Evolutionary conservation across 1,140 invertebrate genomes (phyloP), one percentile per base, ranked within the genome.

Genomic region (Dendrolimus kikuchii): DNA sequence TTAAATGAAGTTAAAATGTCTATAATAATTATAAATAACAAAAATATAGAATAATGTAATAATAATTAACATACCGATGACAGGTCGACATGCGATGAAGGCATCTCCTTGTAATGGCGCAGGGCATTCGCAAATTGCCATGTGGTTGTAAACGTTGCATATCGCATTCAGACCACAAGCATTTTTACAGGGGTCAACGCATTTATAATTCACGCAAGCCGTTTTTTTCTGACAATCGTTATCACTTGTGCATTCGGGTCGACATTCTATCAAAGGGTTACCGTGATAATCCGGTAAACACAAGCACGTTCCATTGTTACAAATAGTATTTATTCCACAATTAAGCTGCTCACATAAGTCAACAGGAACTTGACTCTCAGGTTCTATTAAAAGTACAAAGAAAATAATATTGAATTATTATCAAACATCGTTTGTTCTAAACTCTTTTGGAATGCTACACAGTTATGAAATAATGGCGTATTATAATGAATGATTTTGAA

Each of bases 121-220:
- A 40, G 81, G 86, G 71, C 91, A 92, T 38, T 87, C 88, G 64
- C 93, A 94, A 51, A 92, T 90, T 8, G 92, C 89, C 51, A 89
- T 89, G 70, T 93, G 92, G 60, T 91, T 91, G 45, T 92, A 89
- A 4, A 91, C 90, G 44, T 87, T 86, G 51, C 91, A 92, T 37
- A 88, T 76, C 46, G 89, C 85, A 67, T 91, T 89, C 52, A 88
- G 74, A 38, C 92, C 93, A 75, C 92, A 94, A 0, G 92, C 93
- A 39, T 92, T 91, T 5, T 88, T 81, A 66, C 95, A 97, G 1
- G 94, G 92, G 74, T 96, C 91, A 9, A 93, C 85, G 74, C 96
- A 98, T 82, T 96, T 91, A 46, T 92, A 89, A 62, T 96, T 96
- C 39, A 96, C 89, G 66, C 96, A 98, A 7, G 95, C 93, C 78